Percentiles rank a stretch among this genome's conserved stretches.
Evolutionary conservation across 2,113 vertebrate species (phyloP).

Genomic region (Arvicanthis niloticus): DNA sequence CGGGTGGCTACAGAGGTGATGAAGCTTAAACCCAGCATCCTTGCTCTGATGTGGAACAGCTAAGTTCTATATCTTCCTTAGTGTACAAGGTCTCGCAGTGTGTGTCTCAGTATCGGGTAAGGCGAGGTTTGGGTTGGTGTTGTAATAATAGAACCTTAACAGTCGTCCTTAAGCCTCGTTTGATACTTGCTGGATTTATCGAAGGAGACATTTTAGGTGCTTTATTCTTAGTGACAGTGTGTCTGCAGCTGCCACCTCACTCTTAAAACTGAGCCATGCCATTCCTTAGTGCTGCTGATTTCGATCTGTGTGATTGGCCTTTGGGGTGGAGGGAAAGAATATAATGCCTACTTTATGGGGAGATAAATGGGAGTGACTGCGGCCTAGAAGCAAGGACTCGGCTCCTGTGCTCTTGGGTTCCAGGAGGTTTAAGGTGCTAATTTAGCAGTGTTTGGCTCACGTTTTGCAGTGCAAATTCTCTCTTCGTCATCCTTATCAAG

Average conservation of each 20-base stretch:
- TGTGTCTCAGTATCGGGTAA: conserved; percentile 37
- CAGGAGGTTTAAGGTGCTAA: conserved; percentile 24
- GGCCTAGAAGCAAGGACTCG: conserved; percentile 51
- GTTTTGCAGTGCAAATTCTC: not conserved
- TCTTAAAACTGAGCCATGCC: conserved; percentile 59
- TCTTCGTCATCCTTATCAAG: not conserved
- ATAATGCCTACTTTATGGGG: conserved; percentile 57
- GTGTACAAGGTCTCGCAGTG: not conserved
- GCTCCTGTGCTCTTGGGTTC: conserved; percentile 34
- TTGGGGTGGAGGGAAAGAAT: conserved; percentile 48
- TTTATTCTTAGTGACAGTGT: conserved; percentile 57
- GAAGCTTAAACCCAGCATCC: not conserved
- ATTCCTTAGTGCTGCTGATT: conserved; percentile 60
- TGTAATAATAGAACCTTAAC: conserved; percentile 51
- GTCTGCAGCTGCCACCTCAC: conserved; percentile 31
- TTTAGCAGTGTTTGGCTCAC: conserved; percentile 22
- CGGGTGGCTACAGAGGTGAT: not conserved
- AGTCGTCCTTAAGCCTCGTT: conserved; percentile 48
- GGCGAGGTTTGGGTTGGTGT: not conserved
- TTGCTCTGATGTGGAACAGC: conserved; percentile 3
- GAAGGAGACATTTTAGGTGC: conserved; percentile 26
- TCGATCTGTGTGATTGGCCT: conserved; percentile 53
- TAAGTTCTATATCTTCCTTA: not conserved
- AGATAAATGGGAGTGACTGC: conserved; percentile 23
- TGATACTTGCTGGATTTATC: conserved; percentile 50